These are phyloP conservation scores for Alectoris magna DNA, from an alignment of 2,797 vertebrate species.

Conservation along the genomic window DNA sequence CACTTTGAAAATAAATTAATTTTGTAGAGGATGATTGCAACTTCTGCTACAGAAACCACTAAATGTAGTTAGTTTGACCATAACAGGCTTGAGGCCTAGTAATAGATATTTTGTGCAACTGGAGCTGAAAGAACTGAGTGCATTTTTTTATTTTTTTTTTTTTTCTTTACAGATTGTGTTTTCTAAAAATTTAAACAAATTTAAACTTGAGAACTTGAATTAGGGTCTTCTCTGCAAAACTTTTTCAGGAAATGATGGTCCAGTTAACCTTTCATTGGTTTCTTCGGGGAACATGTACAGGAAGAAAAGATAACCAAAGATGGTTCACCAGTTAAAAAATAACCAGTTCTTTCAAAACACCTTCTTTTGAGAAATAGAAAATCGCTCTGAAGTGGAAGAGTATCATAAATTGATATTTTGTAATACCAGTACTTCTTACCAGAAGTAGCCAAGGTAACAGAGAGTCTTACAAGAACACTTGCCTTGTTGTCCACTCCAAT, in stretches of 20 bases:
- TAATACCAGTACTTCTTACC: background rate
- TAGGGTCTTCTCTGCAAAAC: background rate
- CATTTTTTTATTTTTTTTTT: background rate
- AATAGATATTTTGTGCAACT: background rate
- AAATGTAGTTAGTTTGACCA: background rate
- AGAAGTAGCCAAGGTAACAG: background rate
- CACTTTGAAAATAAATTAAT: background rate
- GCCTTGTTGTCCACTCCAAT: background rate
- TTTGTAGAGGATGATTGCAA: background rate
- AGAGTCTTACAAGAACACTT: background rate
- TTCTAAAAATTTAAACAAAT: background rate
- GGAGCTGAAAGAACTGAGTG: background rate
- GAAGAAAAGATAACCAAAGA: background rate
- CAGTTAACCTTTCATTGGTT: background rate
- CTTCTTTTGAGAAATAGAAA: background rate
- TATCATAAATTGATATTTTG: fast-evolving
- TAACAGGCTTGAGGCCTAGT: background rate
- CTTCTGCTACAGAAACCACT: background rate
- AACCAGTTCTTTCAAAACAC: background rate
- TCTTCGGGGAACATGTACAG: background rate
- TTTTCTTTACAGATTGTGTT: background rate
- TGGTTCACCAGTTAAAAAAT: background rate
- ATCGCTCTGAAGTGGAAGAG: background rate
- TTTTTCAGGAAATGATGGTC: background rate
- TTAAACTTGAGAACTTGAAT: background rate